Conservation (phyloP, 2,888 invertebrate genomes). For the Meloe dianella region DNA sequence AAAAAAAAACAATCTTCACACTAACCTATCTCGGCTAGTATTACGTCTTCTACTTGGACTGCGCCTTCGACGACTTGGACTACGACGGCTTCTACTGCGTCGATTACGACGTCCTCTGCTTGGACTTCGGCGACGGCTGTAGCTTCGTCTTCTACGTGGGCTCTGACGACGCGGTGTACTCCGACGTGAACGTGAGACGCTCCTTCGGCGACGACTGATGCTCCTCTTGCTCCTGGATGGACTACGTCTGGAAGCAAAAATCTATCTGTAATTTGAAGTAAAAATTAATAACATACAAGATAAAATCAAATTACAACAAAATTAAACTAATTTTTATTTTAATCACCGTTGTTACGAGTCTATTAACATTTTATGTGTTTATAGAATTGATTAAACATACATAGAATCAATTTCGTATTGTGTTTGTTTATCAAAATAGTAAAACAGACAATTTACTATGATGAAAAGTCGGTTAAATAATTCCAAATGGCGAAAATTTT, state of each 20-base stretch:
- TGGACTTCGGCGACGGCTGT: constrained; percentile 51
- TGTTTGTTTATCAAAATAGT: background rate
- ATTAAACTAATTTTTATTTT: constrained; percentile 16
- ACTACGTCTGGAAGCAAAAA: constrained; percentile 53
- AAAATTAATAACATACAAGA: constrained; percentile 35
- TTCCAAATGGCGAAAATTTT: too few relatives aligned
- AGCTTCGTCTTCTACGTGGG: constrained; percentile 50
- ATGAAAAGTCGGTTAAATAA: background rate
- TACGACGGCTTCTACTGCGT: constrained; percentile 55
- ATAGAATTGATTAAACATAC: background rate
- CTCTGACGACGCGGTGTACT: constrained; percentile 51
- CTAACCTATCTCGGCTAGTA: constrained; percentile 49
- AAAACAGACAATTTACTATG: background rate
- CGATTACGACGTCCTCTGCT: constrained; percentile 53
- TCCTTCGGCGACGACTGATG: constrained; percentile 51
- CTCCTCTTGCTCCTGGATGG: constrained; percentile 54
- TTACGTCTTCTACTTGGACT: constrained; percentile 57
- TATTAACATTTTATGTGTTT: background rate
- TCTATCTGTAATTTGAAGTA: constrained; percentile 48
- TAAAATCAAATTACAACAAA: constrained; percentile 18
- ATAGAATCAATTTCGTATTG: background rate
- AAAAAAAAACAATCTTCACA: constrained; percentile 19
- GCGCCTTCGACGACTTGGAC: constrained; percentile 51
- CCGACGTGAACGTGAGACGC: constrained; percentile 45
- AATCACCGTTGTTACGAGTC: background rate